phyloP scores from a whole-genome alignment of 2,888 invertebrate species.

The Hipparchia semele region DNA sequence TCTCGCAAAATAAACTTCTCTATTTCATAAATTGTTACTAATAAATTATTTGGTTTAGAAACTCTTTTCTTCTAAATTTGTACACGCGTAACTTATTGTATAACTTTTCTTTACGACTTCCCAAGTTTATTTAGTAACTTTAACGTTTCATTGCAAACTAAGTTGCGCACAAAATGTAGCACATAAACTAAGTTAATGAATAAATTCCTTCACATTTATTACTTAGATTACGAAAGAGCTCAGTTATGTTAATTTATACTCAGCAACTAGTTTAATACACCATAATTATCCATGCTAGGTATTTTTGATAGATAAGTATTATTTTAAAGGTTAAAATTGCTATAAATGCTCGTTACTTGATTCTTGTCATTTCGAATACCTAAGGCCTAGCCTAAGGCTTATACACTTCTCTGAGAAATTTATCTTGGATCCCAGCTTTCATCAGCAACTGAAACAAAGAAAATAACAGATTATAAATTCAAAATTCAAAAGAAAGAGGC shows the following conservation, averaged over 20 bases:
- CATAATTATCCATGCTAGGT: too few relatives aligned
- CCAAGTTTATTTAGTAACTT: constrained; percentile 13
- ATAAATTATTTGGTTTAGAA: background rate
- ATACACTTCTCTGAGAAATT: background rate
- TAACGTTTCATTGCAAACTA: background rate
- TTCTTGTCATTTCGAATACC: too few relatives aligned
- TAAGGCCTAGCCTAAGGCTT: too few relatives aligned
- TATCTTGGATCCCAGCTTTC: background rate
- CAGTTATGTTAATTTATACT: background rate
- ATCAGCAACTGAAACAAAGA: constrained; percentile 24
- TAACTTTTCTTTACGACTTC: constrained; percentile 7
- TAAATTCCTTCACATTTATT: background rate
- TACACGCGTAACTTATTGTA: constrained; percentile 19
- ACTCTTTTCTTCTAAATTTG: background rate
- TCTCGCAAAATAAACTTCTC: background rate
- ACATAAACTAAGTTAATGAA: background rate
- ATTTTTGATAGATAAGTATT: background rate
- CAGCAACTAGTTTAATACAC: too few relatives aligned
- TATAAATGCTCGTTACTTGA: too few relatives aligned
- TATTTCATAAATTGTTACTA: background rate
- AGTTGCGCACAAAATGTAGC: background rate
- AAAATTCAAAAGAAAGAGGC: background rate
- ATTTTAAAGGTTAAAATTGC: background rate
- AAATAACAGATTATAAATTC: background rate
- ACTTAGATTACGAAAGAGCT: background rate